phyloP scores from a whole-genome alignment of 2,113 vertebrate genomes.

The Chloebia gouldiae region DNA sequence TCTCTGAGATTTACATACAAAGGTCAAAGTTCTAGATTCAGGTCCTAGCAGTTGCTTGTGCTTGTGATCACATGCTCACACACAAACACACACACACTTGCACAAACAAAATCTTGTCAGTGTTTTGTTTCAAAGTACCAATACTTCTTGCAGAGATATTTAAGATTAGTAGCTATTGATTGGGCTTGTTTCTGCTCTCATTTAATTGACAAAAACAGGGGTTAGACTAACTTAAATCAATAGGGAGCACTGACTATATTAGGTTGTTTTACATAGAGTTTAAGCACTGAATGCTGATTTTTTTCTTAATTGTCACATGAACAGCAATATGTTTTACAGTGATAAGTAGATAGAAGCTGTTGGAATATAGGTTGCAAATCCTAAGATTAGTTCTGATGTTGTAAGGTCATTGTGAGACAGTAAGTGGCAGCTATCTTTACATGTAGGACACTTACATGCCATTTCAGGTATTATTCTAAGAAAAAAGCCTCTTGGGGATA shows the following conservation, averaged over 20 bases:
- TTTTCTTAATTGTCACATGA: not conserved
- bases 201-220: constrained; percentile 10
- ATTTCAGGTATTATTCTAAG: not conserved
- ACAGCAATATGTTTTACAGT: not conserved
- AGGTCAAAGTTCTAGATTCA: not conserved
- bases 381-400: not conserved
- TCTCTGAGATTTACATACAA: not conserved
- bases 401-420: not conserved
- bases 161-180: constrained; percentile 55
- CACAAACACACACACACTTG: too few relatives aligned
- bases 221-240: constrained; percentile 27
- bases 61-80: accelerated
- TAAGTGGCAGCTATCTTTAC: not conserved
- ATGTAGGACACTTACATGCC: not conserved
- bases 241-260: constrained; percentile 2
- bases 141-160: constrained; percentile 20
- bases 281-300: not conserved
- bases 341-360: not conserved
- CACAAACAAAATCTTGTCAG: not conserved
- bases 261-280: not conserved
- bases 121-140: not conserved
- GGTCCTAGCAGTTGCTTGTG: not conserved
- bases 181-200: not conserved
- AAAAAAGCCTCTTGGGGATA: not conserved
- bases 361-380: not conserved